Evolutionary conservation across 2,113 vertebrate species (phyloP).

Genomic region (Tragelaphus scriptus): DNA sequence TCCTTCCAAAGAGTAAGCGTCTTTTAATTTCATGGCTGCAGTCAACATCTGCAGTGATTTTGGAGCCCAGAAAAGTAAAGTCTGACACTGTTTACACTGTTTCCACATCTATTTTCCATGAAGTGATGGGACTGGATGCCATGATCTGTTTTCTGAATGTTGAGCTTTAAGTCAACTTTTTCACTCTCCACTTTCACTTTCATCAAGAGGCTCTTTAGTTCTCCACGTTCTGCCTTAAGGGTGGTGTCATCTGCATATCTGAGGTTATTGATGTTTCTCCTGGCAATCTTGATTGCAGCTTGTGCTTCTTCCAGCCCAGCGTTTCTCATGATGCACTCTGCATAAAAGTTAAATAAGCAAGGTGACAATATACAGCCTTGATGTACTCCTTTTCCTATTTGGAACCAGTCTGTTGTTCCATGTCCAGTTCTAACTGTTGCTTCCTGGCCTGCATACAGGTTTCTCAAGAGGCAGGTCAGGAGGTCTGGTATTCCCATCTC

Average conservation of each 20-base stretch:
- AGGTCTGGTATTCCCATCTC: not conserved
- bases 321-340: not conserved
- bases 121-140: not conserved
- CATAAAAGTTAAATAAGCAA: not conserved
- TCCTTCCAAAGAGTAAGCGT: not conserved
- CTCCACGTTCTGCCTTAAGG: not conserved
- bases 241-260: not conserved
- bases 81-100: not conserved
- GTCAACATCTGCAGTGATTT: not conserved
- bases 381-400: fast-evolving
- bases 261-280: not conserved
- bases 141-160: not conserved
- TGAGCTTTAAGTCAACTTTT: not conserved
- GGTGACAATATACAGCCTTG: not conserved
- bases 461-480: not conserved
- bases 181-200: not conserved
- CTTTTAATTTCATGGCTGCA: not conserved
- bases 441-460: not conserved
- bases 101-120: not conserved
- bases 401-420: not conserved
- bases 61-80: not conserved
- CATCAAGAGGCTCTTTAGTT: not conserved
- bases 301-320: not conserved
- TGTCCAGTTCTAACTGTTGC: not conserved
- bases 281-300: fast-evolving